These are phyloP conservation scores for Enteromius trimaculatus DNA, from an alignment of 2,797 vertebrate genomes.

Conservation along the genomic window DNA sequence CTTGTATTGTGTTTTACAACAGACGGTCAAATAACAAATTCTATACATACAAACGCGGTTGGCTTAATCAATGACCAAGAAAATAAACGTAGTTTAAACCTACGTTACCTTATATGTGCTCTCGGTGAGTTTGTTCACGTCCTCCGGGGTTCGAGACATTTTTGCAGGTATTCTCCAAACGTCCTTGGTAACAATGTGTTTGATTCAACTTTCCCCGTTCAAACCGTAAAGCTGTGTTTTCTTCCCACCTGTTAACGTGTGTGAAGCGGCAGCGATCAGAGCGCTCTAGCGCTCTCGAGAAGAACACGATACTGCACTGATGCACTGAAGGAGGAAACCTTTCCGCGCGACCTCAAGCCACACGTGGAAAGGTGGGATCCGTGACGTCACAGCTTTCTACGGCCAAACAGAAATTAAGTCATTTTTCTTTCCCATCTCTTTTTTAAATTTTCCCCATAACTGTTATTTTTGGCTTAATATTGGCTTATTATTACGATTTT, in stretches of 20 bases:
- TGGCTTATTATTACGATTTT: not conserved
- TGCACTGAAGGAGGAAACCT: slow-evolving; percentile 5
- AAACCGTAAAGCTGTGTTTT: slow-evolving; percentile 6
- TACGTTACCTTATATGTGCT: slow-evolving; percentile 89
- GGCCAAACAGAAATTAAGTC: not conserved
- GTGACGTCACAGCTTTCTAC: slow-evolving; percentile 57
- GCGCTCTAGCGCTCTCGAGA: slow-evolving; percentile 5
- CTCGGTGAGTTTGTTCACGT: slow-evolving; percentile 91
- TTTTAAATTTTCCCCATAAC: not conserved
- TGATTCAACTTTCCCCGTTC: slow-evolving; percentile 5
- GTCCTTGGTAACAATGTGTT: not conserved
- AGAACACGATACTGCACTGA: slow-evolving; percentile 20
- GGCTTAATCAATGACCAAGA: not conserved
- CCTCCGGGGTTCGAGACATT: slow-evolving; percentile 89
- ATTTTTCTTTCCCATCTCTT: not conserved
- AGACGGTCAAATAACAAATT: not conserved
- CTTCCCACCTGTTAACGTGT: slow-evolving; percentile 32
- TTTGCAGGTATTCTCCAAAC: slow-evolving; percentile 53
- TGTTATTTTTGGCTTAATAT: not conserved
- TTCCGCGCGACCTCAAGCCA: slow-evolving; percentile 24
- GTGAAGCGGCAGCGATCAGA: not conserved
- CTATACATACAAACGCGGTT: not conserved
- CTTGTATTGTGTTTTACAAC: not conserved
- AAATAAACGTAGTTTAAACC: not conserved
- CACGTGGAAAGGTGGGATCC: slow-evolving; percentile 50